phyloP scores from a whole-genome alignment of 2,113 vertebrate genomes.

The Lophotis ruficrista region DNA sequence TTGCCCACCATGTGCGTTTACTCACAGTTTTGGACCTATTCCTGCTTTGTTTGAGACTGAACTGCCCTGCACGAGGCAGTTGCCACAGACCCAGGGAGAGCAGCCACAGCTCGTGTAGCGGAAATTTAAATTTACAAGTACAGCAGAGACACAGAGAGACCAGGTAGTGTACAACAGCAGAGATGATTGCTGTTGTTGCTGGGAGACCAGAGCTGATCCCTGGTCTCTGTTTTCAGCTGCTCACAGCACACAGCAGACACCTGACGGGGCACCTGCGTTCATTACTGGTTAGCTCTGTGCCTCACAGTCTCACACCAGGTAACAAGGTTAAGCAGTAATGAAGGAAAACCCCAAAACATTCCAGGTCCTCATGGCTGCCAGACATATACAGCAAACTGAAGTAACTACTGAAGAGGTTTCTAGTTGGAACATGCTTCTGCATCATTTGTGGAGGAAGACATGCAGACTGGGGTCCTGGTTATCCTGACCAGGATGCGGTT shows the following conservation, averaged over 20 bases:
- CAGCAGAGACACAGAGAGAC: neutral
- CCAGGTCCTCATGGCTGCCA: neutral
- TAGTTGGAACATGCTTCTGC: neutral
- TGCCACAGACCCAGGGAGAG: neutral
- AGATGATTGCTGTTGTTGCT: neutral
- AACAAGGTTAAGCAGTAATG: neutral
- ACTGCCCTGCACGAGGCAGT: neutral
- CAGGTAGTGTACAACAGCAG: neutral
- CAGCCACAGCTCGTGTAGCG: neutral
- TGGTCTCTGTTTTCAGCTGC: neutral
- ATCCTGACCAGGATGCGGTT: neutral
- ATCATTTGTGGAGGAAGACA: neutral
- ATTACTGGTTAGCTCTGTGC: neutral
- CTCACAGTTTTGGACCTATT: neutral
- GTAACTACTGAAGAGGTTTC: neutral
- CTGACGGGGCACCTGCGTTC: neutral
- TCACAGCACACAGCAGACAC: neutral
- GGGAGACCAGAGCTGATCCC: neutral
- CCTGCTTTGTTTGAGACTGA: neutral
- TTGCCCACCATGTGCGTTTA: no score
- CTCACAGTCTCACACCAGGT: neutral
- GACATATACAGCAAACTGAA: neutral
- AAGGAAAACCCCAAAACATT: neutral
- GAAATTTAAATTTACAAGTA: neutral
- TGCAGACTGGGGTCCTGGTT: neutral